phyloP scores from a whole-genome alignment of 2,888 invertebrate species.

The Labia minor region DNA sequence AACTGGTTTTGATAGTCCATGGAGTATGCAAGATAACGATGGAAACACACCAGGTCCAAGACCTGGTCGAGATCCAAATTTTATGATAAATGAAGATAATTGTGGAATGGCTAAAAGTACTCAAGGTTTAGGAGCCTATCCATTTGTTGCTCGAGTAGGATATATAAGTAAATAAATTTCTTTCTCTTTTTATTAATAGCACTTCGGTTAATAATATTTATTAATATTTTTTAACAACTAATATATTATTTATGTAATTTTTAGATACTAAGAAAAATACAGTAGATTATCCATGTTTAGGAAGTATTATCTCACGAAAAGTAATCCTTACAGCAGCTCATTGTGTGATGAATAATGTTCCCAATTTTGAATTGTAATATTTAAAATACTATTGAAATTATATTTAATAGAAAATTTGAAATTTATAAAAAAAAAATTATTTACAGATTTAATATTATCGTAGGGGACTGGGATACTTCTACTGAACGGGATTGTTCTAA shows the following conservation, averaged over 20 bases:
- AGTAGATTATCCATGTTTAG: slow-evolving; percentile 63
- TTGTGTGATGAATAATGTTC: slow-evolving; percentile 65
- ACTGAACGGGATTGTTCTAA: slow-evolving; percentile 63
- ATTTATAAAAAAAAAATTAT: too few relatives aligned
- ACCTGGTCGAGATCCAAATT: background rate
- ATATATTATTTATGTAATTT: too few relatives aligned
- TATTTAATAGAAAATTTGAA: too few relatives aligned
- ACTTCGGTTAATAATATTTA: too few relatives aligned
- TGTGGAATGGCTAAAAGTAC: background rate
- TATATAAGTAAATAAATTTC: slow-evolving; percentile 67
- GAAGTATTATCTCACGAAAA: slow-evolving; percentile 53
- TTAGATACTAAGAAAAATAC: slow-evolving; percentile 56
- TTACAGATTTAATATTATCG: slow-evolving; percentile 56
- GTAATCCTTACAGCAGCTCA: slow-evolving; percentile 65
- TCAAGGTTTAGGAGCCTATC: slow-evolving; percentile 51
- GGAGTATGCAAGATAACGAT: slow-evolving; percentile 18
- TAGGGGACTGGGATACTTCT: slow-evolving; percentile 64
- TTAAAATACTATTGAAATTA: slow-evolving; percentile 17
- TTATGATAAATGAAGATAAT: background rate
- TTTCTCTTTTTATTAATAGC: slow-evolving; percentile 25
- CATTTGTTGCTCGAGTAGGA: slow-evolving; percentile 64
- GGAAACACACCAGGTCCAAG: background rate
- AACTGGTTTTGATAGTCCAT: slow-evolving; percentile 38
- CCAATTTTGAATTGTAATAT: slow-evolving; percentile 36
- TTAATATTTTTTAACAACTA: too few relatives aligned